Conservation (phyloP, 1,140 invertebrate species). For the Aradophagus sp. region DNA sequence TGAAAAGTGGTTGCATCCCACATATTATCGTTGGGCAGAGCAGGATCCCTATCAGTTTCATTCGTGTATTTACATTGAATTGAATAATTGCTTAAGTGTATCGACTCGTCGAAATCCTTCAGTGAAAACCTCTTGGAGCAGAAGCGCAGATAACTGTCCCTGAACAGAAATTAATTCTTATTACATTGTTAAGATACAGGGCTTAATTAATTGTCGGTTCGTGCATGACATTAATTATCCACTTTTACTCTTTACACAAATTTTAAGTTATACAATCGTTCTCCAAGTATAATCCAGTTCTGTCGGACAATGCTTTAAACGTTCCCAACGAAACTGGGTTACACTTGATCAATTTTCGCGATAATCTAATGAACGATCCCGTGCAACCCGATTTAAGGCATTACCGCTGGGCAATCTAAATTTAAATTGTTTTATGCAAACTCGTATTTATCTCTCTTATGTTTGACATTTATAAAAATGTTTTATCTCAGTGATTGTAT, state of each 20-base stretch:
- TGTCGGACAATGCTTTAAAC: conserved; percentile 10
- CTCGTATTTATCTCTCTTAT: too few relatives aligned
- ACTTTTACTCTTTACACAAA: too few relatives aligned
- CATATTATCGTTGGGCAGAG: conserved; percentile 83
- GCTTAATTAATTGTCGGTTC: conserved; percentile 6
- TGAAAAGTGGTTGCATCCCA: conserved; percentile 73
- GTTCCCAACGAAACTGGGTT: conserved; percentile 60
- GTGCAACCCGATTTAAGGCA: conserved; percentile 17
- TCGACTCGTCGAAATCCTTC: conserved; percentile 92
- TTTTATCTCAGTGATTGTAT: too few relatives aligned
- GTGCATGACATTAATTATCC: conserved; percentile 20
- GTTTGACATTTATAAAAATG: too few relatives aligned
- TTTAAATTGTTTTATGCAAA: too few relatives aligned
- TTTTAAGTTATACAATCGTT: too few relatives aligned
- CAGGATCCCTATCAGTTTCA: conserved; percentile 81
- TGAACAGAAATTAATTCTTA: conserved; percentile 61
- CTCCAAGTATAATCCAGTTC: conserved; percentile 7
- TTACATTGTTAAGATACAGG: too few relatives aligned
- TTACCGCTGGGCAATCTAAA: too few relatives aligned
- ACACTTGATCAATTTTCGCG: conserved; percentile 49
- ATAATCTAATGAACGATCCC: conserved; percentile 29
- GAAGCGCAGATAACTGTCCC: conserved; percentile 93
- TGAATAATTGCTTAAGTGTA: conserved; percentile 95
- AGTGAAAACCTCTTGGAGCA: conserved; percentile 93
- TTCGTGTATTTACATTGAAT: conserved; percentile 95